Percentiles rank a stretch among this genome's conserved stretches.
phyloP scores from a whole-genome alignment of 2,113 vertebrate species.

The Pandion haliaetus region DNA sequence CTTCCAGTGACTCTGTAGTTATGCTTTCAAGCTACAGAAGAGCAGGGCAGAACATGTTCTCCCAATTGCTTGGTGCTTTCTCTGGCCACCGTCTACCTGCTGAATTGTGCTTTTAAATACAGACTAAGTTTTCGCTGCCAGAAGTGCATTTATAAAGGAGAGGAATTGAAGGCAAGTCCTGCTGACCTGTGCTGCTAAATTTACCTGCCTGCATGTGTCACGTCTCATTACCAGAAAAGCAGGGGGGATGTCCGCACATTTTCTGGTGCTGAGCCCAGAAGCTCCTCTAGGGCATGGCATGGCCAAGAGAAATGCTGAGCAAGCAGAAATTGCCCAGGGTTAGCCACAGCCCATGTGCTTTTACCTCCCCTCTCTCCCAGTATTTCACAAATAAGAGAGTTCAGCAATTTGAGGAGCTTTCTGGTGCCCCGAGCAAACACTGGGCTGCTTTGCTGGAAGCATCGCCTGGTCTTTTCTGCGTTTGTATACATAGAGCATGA shows the following conservation, averaged over 20 bases:
- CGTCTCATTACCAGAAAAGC: not conserved
- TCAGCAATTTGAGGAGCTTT: not conserved
- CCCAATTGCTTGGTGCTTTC: not conserved
- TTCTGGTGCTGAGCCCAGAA: not conserved
- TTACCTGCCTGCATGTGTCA: not conserved
- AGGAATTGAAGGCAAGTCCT: not conserved
- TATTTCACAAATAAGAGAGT: not conserved
- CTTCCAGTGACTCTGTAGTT: rapidly evolving
- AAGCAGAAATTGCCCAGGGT: not conserved
- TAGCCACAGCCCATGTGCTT: not conserved
- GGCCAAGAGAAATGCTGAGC: not conserved
- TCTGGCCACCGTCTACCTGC: not conserved
- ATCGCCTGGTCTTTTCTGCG: not conserved
- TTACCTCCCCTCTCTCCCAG: not conserved
- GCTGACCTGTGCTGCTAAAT: not conserved
- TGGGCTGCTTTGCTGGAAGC: not conserved
- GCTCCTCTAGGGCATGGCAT: not conserved
- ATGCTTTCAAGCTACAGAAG: not conserved
- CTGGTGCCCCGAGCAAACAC: rapidly evolving
- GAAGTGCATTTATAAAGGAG: not conserved
- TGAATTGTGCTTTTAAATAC: not conserved
- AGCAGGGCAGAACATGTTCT: not conserved
- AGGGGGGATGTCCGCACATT: not conserved
- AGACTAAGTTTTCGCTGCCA: not conserved
- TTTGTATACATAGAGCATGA: rapidly evolving